phyloP scores from a whole-genome alignment of 2,113 vertebrate genomes.

The Neotragus pygmaeus region DNA sequence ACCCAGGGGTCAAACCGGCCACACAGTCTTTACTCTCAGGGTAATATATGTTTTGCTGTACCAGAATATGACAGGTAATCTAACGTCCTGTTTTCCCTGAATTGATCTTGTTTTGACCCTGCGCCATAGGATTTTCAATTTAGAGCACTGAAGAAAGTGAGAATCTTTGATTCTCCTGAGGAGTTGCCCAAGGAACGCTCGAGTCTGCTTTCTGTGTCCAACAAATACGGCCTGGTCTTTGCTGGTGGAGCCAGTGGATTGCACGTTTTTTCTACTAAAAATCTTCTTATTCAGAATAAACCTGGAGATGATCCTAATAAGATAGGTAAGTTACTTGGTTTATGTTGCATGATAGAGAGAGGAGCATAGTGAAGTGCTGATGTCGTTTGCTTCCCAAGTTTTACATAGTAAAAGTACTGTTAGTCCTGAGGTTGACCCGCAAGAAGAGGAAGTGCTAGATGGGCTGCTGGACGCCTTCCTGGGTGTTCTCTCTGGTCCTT shows the following conservation, averaged over 20 bases:
- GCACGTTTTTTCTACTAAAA: conserved; percentile 87
- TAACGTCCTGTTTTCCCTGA: not conserved
- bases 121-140: conserved; percentile 93
- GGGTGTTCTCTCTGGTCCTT: not conserved
- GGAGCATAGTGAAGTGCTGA: not conserved
- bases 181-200: conserved; percentile 90
- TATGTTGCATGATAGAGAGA: not conserved
- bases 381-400: not conserved
- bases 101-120: not conserved
- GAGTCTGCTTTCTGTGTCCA: conserved; percentile 90
- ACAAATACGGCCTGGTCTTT: conserved; percentile 92
- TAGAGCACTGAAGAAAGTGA: conserved; percentile 93
- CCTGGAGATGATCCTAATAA: conserved; percentile 88
- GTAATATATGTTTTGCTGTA: not conserved
- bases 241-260: conserved; percentile 85
- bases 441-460: not conserved
- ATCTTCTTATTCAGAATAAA: conserved; percentile 87
- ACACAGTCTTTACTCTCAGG: not conserved
- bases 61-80: not conserved
- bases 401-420: not conserved
- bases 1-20: not conserved
- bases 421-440: not conserved
- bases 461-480: not conserved
- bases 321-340: conserved; percentile 82
- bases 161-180: conserved; percentile 86